phyloP scores from a whole-genome alignment of 2,888 invertebrate genomes.

The Tuberolachnus salignus region DNA sequence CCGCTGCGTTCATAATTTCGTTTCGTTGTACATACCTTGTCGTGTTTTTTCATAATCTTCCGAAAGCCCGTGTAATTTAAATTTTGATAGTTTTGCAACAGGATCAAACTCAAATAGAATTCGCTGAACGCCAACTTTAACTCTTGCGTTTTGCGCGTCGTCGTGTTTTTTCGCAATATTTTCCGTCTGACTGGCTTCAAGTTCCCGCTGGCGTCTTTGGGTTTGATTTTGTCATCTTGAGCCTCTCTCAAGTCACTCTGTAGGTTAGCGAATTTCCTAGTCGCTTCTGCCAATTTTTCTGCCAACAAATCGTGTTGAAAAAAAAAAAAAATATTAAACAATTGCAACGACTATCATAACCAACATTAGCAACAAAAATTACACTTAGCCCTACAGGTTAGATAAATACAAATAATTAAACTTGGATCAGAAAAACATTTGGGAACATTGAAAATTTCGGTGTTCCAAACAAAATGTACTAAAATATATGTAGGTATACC shows the following conservation, averaged over 20 bases:
- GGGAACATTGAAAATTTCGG: too few species aligned
- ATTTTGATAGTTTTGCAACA: constrained; percentile 97
- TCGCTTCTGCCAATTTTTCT: constrained; percentile 98
- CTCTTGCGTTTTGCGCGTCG: constrained; percentile 66
- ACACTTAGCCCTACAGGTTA: too few species aligned
- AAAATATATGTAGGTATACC: too few species aligned
- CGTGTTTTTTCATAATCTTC: constrained; percentile 98
- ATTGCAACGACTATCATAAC: too few species aligned
- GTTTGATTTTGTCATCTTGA: constrained; percentile 62
- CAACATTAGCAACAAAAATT: too few species aligned
- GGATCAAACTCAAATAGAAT: constrained; percentile 94
- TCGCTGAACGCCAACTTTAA: constrained; percentile 97
- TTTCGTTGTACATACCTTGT: constrained; percentile 74
- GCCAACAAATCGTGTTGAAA: too few species aligned
- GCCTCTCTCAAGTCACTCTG: constrained; percentile 79
- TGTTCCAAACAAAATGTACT: too few species aligned
- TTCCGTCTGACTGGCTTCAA: constrained; percentile 64
- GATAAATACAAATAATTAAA: too few species aligned
- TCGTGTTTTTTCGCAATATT: constrained; percentile 64
- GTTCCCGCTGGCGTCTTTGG: constrained; percentile 60
- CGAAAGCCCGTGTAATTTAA: constrained; percentile 98
- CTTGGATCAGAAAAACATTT: too few species aligned
- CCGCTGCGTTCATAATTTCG: too few species aligned
- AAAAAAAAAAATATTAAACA: too few species aligned
- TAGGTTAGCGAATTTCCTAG: constrained; percentile 87